These are phyloP conservation scores for Lophura nycthemera DNA, from an alignment of 2,113 vertebrate species.

Conservation along the genomic window DNA sequence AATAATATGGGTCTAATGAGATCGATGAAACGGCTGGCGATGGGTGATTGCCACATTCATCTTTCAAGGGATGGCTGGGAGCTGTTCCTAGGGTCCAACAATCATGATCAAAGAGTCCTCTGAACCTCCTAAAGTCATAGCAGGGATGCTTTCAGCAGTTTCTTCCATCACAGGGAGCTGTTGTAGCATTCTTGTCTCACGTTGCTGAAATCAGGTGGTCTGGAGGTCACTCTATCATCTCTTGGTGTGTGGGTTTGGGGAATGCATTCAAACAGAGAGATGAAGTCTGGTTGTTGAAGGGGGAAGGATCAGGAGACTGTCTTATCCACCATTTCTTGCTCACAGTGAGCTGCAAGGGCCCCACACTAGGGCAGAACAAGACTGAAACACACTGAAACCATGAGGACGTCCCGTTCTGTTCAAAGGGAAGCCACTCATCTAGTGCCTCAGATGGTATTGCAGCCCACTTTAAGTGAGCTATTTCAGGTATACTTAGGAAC, in stretches of 20 bases:
- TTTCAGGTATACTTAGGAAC: neutral
- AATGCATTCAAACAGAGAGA: neutral
- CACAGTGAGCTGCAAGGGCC: neutral
- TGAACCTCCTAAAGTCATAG: neutral
- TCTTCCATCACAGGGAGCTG: neutral
- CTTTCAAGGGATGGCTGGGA: neutral
- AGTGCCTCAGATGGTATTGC: neutral
- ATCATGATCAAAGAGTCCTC: rapidly evolving
- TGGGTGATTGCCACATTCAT: neutral
- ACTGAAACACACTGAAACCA: neutral
- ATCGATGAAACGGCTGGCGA: neutral
- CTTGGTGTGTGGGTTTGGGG: neutral
- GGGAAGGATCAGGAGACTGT: neutral
- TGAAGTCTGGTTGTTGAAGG: neutral
- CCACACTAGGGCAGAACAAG: rapidly evolving
- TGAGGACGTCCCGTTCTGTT: neutral
- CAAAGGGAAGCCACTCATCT: neutral
- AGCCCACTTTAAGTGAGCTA: neutral
- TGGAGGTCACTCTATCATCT: neutral
- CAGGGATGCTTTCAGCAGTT: neutral
- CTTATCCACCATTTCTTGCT: neutral
- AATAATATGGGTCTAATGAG: neutral
- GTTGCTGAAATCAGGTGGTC: neutral
- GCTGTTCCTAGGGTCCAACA: neutral
- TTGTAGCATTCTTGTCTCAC: neutral